Evolutionary conservation across 2,797 vertebrate species (phyloP), one percentile per base, ranked within the genome.

Genomic region (Alectoris magna): DNA sequence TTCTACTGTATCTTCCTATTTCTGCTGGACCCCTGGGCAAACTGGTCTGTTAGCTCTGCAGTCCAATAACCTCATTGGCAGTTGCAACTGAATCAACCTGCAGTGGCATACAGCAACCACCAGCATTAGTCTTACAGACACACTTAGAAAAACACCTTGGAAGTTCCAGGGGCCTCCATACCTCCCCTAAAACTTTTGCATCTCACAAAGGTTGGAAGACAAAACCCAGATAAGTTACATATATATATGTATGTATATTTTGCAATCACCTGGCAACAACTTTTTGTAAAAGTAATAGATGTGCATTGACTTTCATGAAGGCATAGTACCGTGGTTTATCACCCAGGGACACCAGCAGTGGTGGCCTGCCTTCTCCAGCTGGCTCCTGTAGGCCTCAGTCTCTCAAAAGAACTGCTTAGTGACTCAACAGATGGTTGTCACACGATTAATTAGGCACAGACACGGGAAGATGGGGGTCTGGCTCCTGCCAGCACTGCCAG

Each of bases 401-500:
- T 83, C 59, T 77, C 68, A 58, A 8, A 67, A 44, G 24, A 34
- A 74, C 29, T 43, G 53, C 46, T 77, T 46, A 59, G 75, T n/a
- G 34, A 34, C 69, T 69, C n/a, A 83, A 9, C 63, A 84, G 74
- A 83, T n/a, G 6, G 77, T 21, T 83, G 69, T 27, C 19, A 6
- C 1, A 4, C 0, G 2, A 18, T 56, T 66, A 7, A 53, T 82
- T 26, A 23, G 43, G 29, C 84, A 75, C 38, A 89, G 72, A 68
- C 23, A 27, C 38, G 13, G 79, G 74, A 91, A 53, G 72, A 39
- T 2, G 11, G 68, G 39, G 88, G 84, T 84, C 77, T 90, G 62
- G 80, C 77, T 86, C 73, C 77, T 94, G 53, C 44, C 88, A 84
- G 41, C 14, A 34, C 64, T 91, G 55, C 69, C 84, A 93, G 75